Percentiles rank a stretch among this genome's conserved stretches.
Conservation (phyloP, 1,140 invertebrate genomes). For the Anoplophora glabripennis region DNA sequence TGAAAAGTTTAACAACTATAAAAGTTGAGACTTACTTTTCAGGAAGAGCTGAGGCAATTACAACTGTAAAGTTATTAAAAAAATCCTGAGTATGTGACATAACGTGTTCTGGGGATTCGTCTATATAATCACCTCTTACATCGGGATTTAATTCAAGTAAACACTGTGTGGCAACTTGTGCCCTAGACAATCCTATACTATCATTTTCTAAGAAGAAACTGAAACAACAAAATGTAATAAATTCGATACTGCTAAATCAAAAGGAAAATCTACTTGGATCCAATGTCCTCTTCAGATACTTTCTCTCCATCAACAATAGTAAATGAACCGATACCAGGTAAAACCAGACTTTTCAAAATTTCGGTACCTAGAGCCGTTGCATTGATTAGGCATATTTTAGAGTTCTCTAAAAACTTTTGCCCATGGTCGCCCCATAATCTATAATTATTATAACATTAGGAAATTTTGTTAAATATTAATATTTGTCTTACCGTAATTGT, state of each 20-base stretch:
- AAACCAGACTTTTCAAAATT: slow-evolving; percentile 88
- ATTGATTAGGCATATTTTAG: slow-evolving; percentile 92
- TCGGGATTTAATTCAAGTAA: slow-evolving; percentile 91
- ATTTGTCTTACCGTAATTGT: slow-evolving; percentile 65
- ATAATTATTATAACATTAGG: slow-evolving; percentile 22
- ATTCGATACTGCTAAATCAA: slow-evolving; percentile 6
- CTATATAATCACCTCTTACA: slow-evolving; percentile 87
- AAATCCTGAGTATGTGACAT: slow-evolving; percentile 83
- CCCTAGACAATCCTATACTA: slow-evolving; percentile 78
- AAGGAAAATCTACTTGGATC: slow-evolving; percentile 73
- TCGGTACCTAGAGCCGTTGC: slow-evolving; percentile 93
- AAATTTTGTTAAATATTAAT: background rate
- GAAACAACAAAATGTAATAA: slow-evolving; percentile 36
- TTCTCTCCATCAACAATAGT: slow-evolving; percentile 91
- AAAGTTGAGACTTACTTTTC: slow-evolving; percentile 73
- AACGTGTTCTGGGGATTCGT: slow-evolving; percentile 82
- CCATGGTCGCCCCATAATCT: slow-evolving; percentile 98
- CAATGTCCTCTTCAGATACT: slow-evolving; percentile 85
- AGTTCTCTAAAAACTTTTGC: slow-evolving; percentile 80
- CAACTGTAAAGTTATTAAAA: slow-evolving; percentile 84
- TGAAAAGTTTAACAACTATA: too few species aligned
- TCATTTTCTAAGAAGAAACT: slow-evolving; percentile 87
- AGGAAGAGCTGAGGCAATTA: slow-evolving; percentile 79
- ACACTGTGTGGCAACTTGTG: slow-evolving; percentile 75
- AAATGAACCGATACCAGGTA: slow-evolving; percentile 94